A percentile compares a stretch with the other conserved stretches of the same genome.
phyloP scores from a whole-genome alignment of 1,140 invertebrate species.

The Drosophila sp. region DNA sequence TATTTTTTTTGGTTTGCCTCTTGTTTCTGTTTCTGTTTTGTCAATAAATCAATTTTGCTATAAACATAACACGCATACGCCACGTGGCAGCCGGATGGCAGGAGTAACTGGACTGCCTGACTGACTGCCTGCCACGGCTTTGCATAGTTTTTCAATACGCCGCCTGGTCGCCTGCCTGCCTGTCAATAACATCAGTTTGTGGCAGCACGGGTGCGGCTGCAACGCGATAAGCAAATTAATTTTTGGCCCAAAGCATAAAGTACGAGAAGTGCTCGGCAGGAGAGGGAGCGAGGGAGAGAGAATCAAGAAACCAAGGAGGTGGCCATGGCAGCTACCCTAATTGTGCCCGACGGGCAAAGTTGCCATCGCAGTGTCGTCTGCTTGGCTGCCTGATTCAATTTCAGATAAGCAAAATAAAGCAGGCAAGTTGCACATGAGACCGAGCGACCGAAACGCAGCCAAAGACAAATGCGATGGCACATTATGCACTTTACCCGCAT shows the following conservation, averaged over 20 bases:
- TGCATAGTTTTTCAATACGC: constrained; percentile 71
- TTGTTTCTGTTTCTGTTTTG: constrained; percentile 64
- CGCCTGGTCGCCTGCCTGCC: constrained; percentile 25
- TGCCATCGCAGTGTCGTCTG: constrained; percentile 57
- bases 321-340: constrained; percentile 64
- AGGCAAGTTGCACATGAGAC: constrained; percentile 66
- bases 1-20: constrained; percentile 33
- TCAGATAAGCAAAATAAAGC: constrained; percentile 83
- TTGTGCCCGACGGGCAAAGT: constrained; percentile 76
- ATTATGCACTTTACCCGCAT: constrained; percentile 80
- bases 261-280: constrained; percentile 4
- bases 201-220: constrained; percentile 63
- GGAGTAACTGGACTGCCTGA: no score
- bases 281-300: background rate
- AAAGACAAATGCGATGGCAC: constrained; percentile 80
- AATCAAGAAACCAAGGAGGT: background rate
- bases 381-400: constrained; percentile 81
- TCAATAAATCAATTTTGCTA: constrained; percentile 82
- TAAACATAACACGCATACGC: constrained; percentile 82
- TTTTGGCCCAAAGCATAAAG: constrained; percentile 55
- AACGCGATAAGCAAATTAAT: constrained; percentile 82
- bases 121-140: constrained; percentile 12
- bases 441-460: constrained; percentile 36
- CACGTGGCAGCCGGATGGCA: constrained; percentile 40
- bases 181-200: constrained; percentile 78